A percentile compares a stretch with the other conserved stretches of the same genome.
Conservation (phyloP, 2,888 invertebrate species). For the Actias luna region DNA sequence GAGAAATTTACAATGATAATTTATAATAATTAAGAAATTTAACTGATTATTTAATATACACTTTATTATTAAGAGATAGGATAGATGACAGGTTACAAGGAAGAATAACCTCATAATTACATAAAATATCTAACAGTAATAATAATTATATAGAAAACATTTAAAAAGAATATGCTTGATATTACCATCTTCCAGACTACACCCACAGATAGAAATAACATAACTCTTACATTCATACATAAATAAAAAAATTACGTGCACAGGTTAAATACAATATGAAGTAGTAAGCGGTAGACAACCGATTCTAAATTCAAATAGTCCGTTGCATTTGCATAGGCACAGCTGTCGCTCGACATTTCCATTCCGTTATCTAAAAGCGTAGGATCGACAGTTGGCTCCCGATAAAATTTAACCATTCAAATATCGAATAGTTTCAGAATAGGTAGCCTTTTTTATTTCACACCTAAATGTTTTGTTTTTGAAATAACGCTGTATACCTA, state of each 20-base stretch:
- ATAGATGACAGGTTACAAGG: too few species aligned
- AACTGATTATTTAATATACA: too few species aligned
- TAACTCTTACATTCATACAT: background rate
- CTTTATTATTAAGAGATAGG: too few species aligned
- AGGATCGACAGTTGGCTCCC: slow-evolving; percentile 36
- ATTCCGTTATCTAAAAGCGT: slow-evolving; percentile 44
- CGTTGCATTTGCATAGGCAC: slow-evolving; percentile 55
- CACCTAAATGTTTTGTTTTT: background rate
- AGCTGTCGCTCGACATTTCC: slow-evolving; percentile 48
- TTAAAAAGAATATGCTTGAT: too few species aligned
- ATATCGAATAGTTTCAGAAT: slow-evolving; percentile 17
- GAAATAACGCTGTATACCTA: too few species aligned
- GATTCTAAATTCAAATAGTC: slow-evolving; percentile 52
- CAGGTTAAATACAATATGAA: slow-evolving; percentile 19
- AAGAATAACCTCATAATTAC: too few species aligned
- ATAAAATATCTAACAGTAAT: too few species aligned
- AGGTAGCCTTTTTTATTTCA: slow-evolving; percentile 7
- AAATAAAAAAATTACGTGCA: background rate
- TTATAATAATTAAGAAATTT: too few species aligned
- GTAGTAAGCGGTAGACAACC: slow-evolving; percentile 31
- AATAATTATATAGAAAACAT: too few species aligned
- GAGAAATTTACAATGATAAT: too few species aligned
- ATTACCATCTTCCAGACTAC: too few species aligned
- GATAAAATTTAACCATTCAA: slow-evolving; percentile 30
- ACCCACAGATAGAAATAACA: too few species aligned